These are phyloP conservation scores for Clarias pachynema DNA, from an alignment of 2,797 vertebrate genomes.

Conservation along the genomic window DNA sequence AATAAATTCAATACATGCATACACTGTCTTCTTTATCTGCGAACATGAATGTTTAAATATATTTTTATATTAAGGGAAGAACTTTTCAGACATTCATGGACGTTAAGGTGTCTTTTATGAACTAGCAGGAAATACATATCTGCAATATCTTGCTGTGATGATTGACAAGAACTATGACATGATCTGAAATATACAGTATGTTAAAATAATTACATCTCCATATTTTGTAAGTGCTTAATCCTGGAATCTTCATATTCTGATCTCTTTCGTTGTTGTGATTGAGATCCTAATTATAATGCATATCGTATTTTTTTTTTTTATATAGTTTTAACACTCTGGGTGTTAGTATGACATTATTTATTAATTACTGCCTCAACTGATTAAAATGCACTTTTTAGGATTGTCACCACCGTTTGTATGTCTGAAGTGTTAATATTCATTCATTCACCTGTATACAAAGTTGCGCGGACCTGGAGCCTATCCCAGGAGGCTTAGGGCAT, in stretches of 20 bases:
- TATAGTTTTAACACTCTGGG: no score
- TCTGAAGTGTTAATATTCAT: background rate
- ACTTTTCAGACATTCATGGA: background rate
- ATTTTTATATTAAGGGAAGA: background rate
- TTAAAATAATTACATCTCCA: background rate
- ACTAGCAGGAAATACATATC: background rate
- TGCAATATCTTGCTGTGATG: background rate
- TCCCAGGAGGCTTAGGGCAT: no score
- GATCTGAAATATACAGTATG: background rate
- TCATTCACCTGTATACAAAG: no score
- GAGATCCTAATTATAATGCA: background rate
- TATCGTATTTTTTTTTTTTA: background rate
- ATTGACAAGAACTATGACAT: background rate
- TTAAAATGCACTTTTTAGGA: constrained; percentile 1
- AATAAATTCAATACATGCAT: background rate
- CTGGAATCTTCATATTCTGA: background rate
- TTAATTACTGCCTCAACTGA: background rate
- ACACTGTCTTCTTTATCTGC: background rate
- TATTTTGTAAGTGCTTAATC: background rate
- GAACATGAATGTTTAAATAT: background rate
- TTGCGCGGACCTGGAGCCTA: no score
- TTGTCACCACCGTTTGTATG: background rate
- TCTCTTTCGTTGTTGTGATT: background rate
- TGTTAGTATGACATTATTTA: background rate
- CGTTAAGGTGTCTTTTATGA: background rate